Evolutionary conservation across 2,797 vertebrate species (phyloP), one percentile per base, ranked within the genome.

Genomic region (Coilia nasus): DNA sequence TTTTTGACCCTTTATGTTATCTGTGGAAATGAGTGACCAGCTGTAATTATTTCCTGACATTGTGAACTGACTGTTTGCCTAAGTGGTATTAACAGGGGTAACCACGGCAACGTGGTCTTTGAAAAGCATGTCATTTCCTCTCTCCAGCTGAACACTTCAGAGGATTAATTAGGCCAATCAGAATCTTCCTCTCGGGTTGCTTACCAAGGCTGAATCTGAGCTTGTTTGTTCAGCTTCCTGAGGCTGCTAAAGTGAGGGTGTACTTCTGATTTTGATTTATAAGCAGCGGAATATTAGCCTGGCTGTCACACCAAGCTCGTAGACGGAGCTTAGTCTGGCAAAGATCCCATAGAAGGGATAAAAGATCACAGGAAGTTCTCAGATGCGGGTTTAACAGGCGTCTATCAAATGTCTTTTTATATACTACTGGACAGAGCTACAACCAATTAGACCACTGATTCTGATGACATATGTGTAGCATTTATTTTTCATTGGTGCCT

Each of bases 101-200:
- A 78, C 31, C 31, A 44, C 19, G 7, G 71, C 71, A 6, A 44
- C 71, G 35, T 44, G 71, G 31, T 78, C 71, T 35, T 75, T 75
- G 67, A 35, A 19, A 75, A 41, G 67, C 67, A 75, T 75, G 28
- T 28, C 28, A 41, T 75, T 75, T 75, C 71, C 71, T 78, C 71
- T 17, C 71, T 78, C 31, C 35, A n/a, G 31, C 31, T 44, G 35
- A 41, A 78, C 71, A 78, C 71, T 31, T 78, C 71, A 78, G 71
- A 21, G 35, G 71, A 78, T 78, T 78, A 78, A 78, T 78, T 44
- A 78, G 71, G 71, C 31, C 71, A 78, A 78, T 78, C 71, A 78
- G 71, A 41, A 17, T 78, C 71, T 44, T 78, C 15, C 71, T 78
- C 71, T 78, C 31, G 35, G 35, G 15, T 21, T 7, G 5, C 5